Evolutionary conservation across 2,888 invertebrate genomes (phyloP).

Genomic region (Ophioninae sp.): DNA sequence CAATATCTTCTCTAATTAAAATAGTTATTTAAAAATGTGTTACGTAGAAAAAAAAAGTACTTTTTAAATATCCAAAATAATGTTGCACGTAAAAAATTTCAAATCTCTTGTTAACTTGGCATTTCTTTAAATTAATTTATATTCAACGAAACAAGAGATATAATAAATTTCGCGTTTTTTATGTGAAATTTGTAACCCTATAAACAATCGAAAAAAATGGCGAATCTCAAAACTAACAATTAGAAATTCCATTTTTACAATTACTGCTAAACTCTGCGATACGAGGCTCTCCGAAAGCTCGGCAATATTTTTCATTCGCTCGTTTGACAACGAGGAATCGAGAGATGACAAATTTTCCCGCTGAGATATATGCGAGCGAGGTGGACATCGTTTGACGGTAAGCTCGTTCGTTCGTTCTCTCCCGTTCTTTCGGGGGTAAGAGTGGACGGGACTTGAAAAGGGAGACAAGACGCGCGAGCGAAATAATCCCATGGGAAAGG

Average conservation of each 20-base stretch:
- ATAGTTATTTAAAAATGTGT: too few species aligned
- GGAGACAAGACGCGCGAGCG: slow-evolving; percentile 47
- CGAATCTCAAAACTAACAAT: not conserved
- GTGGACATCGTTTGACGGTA: slow-evolving; percentile 44
- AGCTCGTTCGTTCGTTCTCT: slow-evolving; percentile 39
- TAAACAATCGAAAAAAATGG: not conserved
- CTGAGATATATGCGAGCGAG: slow-evolving; percentile 49
- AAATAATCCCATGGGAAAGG: slow-evolving; percentile 71
- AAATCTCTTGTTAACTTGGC: too few species aligned
- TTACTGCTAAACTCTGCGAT: not conserved
- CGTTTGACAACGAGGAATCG: slow-evolving; percentile 21
- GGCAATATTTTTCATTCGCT: slow-evolving; percentile 32
- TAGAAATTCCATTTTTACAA: not conserved
- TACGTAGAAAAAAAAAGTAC: too few species aligned
- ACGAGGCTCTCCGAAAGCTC: not conserved
- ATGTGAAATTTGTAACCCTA: too few species aligned
- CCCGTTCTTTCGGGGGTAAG: slow-evolving; percentile 1
- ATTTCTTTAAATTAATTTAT: too few species aligned
- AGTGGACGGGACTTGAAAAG: slow-evolving; percentile 13
- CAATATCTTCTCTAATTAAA: too few species aligned
- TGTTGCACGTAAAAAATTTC: too few species aligned
- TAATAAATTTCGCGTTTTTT: too few species aligned
- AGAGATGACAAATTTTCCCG: slow-evolving; percentile 50
- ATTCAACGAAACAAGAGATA: too few species aligned
- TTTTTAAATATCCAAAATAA: too few species aligned